Percentiles rank a stretch among this genome's conserved stretches.
phyloP scores from a whole-genome alignment of 2,888 invertebrate species.

The Erynnis tages region DNA sequence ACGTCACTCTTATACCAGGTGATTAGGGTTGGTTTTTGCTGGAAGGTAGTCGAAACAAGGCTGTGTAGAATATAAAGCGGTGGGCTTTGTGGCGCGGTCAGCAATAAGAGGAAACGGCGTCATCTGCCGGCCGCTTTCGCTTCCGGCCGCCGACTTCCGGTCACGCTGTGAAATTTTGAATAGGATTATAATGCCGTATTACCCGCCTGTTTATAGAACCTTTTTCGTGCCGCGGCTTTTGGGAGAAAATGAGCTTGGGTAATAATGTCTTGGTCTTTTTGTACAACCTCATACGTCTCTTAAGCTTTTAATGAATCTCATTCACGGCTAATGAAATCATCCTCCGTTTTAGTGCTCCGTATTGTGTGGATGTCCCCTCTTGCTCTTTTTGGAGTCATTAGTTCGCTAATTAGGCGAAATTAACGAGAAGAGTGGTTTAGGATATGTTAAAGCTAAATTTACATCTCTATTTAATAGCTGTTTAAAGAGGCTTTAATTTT shows the following conservation, averaged over 20 bases:
- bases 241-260: slow-evolving; percentile 21
- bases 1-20: slow-evolving; percentile 28
- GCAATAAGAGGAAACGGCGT: slow-evolving; percentile 73
- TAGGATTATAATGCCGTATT: slow-evolving; percentile 62
- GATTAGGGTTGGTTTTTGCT: slow-evolving; percentile 38
- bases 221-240: slow-evolving; percentile 28
- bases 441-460: too few relatives aligned
- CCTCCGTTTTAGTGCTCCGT: not conserved
- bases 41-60: not conserved
- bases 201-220: slow-evolving; percentile 42
- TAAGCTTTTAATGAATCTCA: slow-evolving; percentile 15
- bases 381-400: too few relatives aligned
- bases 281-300: not conserved
- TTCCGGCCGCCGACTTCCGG: slow-evolving; percentile 62
- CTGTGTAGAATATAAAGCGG: slow-evolving; percentile 50
- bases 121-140: slow-evolving; percentile 66
- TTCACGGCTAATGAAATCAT: slow-evolving; percentile 13
- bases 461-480: too few relatives aligned
- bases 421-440: too few relatives aligned
- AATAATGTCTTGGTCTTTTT: slow-evolving; percentile 23
- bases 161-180: slow-evolving; percentile 64
- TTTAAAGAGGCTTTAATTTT: too few relatives aligned
- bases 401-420: too few relatives aligned
- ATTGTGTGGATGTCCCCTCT: not conserved
- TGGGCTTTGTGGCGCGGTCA: slow-evolving; percentile 70